phyloP scores from a whole-genome alignment of 2,888 invertebrate species.

The Automeris io region DNA sequence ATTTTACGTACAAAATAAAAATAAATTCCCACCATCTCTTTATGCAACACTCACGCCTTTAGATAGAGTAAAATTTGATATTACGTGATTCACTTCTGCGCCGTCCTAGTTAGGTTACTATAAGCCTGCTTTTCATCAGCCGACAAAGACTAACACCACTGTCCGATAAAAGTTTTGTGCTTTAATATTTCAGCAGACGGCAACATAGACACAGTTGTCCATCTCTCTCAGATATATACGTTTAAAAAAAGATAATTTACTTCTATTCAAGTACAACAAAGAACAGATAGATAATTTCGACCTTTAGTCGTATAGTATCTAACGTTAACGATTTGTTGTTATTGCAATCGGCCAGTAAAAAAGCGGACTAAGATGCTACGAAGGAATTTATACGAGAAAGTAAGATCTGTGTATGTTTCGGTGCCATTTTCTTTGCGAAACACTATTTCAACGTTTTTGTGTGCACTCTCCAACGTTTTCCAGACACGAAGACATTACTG shows the following conservation, averaged over 20 bases:
- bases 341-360: constrained; percentile 1
- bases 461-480: neutral
- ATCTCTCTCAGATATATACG: no score
- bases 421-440: constrained; percentile 7
- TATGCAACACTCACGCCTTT: neutral
- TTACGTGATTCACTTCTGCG: neutral
- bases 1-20: no score
- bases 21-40: neutral
- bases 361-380: constrained; percentile 1
- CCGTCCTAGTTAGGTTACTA: neutral
- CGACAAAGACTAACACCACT: no score
- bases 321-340: no score
- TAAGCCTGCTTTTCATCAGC: no score
- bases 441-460: constrained; percentile 6
- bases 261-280: no score
- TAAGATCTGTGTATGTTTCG: constrained; percentile 1
- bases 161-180: no score
- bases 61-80: neutral
- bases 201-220: no score
- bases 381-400: constrained; percentile 8
- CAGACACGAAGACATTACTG: constrained; percentile 1
- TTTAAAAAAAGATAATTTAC: no score
- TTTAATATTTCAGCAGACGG: no score
- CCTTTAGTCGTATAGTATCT: no score
- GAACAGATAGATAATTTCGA: no score